phyloP scores from a whole-genome alignment of 37 sponge, comb jelly and placozoan species.

The Cladorhizidae sp. region DNA sequence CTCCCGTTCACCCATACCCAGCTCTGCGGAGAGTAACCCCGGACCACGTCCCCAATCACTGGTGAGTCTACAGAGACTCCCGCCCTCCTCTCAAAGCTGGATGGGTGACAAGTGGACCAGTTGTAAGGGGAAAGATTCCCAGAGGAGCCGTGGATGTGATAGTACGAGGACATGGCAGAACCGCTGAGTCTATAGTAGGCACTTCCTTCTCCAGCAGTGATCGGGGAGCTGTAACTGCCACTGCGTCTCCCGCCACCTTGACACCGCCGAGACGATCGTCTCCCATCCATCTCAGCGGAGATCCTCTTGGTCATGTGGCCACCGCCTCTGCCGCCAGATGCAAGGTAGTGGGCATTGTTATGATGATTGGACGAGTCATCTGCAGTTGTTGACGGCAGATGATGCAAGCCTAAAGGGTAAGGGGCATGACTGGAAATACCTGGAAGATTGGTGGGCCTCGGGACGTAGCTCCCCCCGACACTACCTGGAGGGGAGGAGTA shows the following conservation, averaged over 20 bases:
- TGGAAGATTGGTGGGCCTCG: too few relatives aligned
- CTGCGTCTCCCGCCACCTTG: neutral
- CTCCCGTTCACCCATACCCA: conserved; percentile 16
- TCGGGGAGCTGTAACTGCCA: neutral
- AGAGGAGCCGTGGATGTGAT: neutral
- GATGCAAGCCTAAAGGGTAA: too few relatives aligned
- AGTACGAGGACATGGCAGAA: neutral
- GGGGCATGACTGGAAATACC: too few relatives aligned
- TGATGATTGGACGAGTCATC: too few relatives aligned
- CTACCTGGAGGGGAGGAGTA: conserved; percentile 2
- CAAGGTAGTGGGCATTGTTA: too few relatives aligned
- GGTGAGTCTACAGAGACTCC: neutral
- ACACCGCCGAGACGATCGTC: neutral
- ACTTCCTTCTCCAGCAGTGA: conserved; percentile 1
- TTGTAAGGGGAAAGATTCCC: conserved; percentile 7
- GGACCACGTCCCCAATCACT: neutral
- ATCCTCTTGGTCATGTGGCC: neutral
- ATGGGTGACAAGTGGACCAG: conserved; percentile 6
- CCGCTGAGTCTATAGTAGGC: neutral
- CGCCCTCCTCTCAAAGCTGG: neutral
- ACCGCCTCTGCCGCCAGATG: too few relatives aligned
- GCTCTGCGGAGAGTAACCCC: conserved; percentile 3
- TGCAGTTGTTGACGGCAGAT: too few relatives aligned
- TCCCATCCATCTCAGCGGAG: neutral
- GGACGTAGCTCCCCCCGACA: neutral